phyloP scores from a whole-genome alignment of 30 jellyfish, hydroid and myxozoan genomes.

The Chrysaora quinquecirrha region DNA sequence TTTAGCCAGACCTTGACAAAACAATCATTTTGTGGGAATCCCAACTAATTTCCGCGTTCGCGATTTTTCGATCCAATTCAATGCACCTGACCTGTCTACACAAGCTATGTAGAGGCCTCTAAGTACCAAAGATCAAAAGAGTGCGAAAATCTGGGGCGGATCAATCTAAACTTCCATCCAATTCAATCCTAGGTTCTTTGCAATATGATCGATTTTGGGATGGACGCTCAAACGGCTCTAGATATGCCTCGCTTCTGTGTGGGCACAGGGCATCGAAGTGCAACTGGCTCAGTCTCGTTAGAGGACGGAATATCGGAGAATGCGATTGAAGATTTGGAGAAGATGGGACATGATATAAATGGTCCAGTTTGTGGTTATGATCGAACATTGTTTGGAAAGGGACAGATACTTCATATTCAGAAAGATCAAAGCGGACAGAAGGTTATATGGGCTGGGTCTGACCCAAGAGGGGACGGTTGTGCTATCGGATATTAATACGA shows the following conservation, averaged over 20 bases:
- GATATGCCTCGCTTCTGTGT: conserved; percentile 91
- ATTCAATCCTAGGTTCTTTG: conserved; percentile 72
- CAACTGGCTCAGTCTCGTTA: conserved; percentile 51
- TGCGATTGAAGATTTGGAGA: conserved; percentile 68
- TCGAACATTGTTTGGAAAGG: conserved; percentile 82
- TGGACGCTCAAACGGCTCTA: conserved; percentile 89
- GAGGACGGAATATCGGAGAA: conserved; percentile 85
- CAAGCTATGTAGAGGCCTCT: no score
- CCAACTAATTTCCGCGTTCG: no score
- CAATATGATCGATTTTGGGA: conserved; percentile 86
- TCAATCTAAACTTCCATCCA: no score
- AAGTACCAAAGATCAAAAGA: no score
- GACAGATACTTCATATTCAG: conserved; percentile 72
- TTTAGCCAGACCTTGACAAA: no score
- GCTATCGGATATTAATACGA: conserved; percentile 86
- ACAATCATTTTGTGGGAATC: no score
- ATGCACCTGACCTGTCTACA: no score
- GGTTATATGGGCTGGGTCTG: conserved; percentile 97
- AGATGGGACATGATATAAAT: conserved; percentile 74
- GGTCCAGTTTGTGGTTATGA: conserved; percentile 68
- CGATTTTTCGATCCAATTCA: no score
- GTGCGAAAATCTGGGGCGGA: no score
- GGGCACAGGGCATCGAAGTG: conserved; percentile 77
- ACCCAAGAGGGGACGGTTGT: conserved; percentile 94
- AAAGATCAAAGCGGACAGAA: conserved; percentile 49